phyloP scores from a whole-genome alignment of 2,797 vertebrate genomes.

The Vultur gryphus region DNA sequence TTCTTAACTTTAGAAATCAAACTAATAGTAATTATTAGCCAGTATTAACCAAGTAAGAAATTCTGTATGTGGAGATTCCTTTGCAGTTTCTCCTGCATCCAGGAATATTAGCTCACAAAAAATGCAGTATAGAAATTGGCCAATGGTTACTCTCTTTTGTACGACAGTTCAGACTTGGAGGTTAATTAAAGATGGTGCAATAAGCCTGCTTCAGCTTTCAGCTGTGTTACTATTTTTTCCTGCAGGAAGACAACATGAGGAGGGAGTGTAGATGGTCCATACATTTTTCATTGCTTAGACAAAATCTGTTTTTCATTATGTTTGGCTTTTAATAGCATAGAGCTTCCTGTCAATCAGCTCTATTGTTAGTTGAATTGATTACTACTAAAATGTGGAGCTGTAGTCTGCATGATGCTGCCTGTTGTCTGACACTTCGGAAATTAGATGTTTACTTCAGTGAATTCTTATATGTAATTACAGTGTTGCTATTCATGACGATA shows the following conservation, averaged over 20 bases:
- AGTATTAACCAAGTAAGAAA: background rate
- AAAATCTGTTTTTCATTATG: background rate
- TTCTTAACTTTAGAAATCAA: background rate
- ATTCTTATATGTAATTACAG: constrained; percentile 36
- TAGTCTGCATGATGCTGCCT: background rate
- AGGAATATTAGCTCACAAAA: background rate
- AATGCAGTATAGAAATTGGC: background rate
- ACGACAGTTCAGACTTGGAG: background rate
- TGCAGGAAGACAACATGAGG: background rate
- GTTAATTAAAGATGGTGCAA: background rate
- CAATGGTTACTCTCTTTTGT: background rate
- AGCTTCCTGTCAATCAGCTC: constrained; percentile 32
- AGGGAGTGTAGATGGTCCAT: background rate
- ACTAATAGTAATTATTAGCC: background rate
- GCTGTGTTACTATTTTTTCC: background rate
- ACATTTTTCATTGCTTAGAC: background rate
- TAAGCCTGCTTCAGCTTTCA: background rate
- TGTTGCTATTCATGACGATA: background rate
- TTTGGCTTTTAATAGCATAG: background rate
- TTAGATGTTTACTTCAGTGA: constrained; percentile 43
- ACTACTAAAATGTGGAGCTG: background rate
- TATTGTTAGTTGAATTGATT: constrained; percentile 32
- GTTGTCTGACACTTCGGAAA: constrained; percentile 45
- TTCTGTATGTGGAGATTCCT: background rate
- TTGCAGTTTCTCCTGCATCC: background rate